Evolutionary conservation across 2,113 vertebrate species (phyloP).

Genomic region (Asarcornis scutulata): DNA sequence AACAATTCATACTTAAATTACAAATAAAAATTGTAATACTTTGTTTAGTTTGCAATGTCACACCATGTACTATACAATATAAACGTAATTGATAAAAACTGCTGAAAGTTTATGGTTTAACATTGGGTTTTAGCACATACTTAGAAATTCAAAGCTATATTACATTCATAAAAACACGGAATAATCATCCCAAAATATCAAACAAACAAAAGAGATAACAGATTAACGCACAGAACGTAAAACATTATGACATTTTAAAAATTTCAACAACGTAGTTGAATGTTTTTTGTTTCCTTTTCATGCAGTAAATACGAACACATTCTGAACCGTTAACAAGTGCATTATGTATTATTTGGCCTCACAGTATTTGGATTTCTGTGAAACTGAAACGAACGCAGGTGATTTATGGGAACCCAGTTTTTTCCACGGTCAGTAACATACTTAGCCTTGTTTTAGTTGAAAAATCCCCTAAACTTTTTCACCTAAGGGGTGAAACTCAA

Average conservation of each 20-base stretch:
- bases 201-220: background rate
- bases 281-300: background rate
- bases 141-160: background rate
- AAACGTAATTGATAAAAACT: slow-evolving; percentile 49
- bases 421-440: background rate
- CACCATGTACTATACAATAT: slow-evolving; percentile 2
- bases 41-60: slow-evolving; percentile 11
- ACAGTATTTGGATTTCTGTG: background rate
- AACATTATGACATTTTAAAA: background rate
- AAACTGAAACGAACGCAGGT: background rate
- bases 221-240: background rate
- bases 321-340: background rate
- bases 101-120: background rate
- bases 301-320: background rate
- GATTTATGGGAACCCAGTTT: background rate
- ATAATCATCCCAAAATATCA: background rate
- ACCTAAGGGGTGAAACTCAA: background rate
- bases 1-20: background rate
- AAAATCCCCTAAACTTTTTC: background rate
- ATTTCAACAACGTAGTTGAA: background rate
- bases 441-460: background rate
- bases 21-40: slow-evolving; percentile 10
- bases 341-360: background rate
- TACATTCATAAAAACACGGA: slow-evolving; percentile 13
- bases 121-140: slow-evolving; percentile 40